Evolutionary conservation across 2,113 vertebrate species (phyloP), one percentile per base, ranked within the genome.

Genomic region (Alethe diademata): DNA sequence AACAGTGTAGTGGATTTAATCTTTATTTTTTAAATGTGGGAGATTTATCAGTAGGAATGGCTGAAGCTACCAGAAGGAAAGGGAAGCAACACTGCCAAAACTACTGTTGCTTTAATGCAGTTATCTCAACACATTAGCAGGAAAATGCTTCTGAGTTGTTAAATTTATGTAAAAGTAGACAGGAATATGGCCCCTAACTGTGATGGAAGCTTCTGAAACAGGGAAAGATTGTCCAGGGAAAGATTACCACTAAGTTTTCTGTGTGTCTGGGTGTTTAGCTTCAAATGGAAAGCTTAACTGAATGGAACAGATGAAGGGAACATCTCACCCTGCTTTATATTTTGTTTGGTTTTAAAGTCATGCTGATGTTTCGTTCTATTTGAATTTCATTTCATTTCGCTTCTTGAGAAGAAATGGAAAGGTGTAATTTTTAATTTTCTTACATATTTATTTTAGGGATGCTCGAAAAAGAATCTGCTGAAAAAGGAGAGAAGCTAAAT

Each of bases 401-500:
- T 94, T 78, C 15, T 47, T 64, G 25, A 18, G 24, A 73, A 43
- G 65, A 64, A 84, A 50, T 65, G 6, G 13, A 51, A n/a, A 56
- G 51, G 14, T 15, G 9, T 8, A 6, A 53, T 26, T 67, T 78
- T 69, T 62, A 61, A 51, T 42, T 76, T 86, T 79, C 9, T 47
- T 89, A 15, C 11, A 71, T 96, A 22, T 91, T 86, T 95, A 11
- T 94, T 97, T 94, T 95, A 98, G 98, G 35, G 75, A 97, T 82
- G 51, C 93, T 98, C 9, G 97, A 98, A 93, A 98, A 97, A 92
- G 97, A 98, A 86, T 96, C 95, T 94, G 98, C 98, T 80, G 98
- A 98, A 47, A 99, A 98, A 90, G 98, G 99, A 8, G 99, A 99
- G 67, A 99, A 98, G 96, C 98, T 99, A 95, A 99, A 98, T 96